Conservation (phyloP, 2,797 vertebrate species). For the Pangasius krempfi region DNA sequence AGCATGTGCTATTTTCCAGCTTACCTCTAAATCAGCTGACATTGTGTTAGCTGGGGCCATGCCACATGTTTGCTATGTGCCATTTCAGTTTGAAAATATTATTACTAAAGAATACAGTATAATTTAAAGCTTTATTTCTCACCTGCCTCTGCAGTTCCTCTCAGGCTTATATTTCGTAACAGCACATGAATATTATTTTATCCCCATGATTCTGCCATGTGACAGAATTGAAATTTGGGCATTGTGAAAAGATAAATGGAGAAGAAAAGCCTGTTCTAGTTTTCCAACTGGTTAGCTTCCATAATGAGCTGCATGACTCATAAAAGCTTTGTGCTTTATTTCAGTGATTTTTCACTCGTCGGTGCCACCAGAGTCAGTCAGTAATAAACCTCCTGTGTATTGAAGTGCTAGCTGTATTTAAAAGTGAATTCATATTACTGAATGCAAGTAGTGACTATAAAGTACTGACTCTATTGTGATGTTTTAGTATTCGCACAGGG, state of each 20-base stretch:
- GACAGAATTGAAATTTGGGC: neutral
- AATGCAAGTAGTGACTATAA: neutral
- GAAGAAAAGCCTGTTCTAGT: neutral
- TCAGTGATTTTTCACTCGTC: neutral
- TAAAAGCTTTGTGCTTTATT: conserved; percentile 8
- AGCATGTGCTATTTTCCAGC: neutral
- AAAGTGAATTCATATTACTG: neutral
- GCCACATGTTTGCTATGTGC: neutral
- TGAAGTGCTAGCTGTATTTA: neutral
- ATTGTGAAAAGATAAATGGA: conserved; percentile 13
- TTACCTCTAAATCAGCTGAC: neutral
- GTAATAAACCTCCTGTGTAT: neutral
- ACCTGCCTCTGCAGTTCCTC: neutral
- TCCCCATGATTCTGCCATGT: neutral
- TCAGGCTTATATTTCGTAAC: neutral
- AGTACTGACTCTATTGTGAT: neutral
- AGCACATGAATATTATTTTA: conserved; percentile 18
- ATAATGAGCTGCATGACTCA: conserved; percentile 7
- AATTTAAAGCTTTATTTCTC: conserved; percentile 1
- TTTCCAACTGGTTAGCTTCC: conserved; percentile 22
- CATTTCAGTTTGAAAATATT: neutral
- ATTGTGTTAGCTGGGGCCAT: neutral
- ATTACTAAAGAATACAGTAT: neutral
- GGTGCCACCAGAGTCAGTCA: neutral
- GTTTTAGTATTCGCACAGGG: neutral